phyloP scores from a whole-genome alignment of 2,797 vertebrate species.

The Argyrosomus regius region DNA sequence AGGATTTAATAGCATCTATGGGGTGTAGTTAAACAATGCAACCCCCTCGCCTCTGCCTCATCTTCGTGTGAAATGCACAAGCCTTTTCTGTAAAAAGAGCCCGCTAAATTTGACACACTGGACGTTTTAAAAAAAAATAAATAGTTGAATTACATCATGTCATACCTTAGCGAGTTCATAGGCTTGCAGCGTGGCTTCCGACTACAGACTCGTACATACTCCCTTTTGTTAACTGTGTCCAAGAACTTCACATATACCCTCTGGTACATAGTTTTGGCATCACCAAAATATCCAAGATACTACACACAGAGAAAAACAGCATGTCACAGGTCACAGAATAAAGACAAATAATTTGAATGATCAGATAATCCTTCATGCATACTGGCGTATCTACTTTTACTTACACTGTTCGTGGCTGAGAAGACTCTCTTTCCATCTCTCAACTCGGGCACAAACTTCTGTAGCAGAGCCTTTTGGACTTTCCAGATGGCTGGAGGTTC shows the following conservation, averaged over 20 bases:
- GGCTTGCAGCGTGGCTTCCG: conserved; percentile 95
- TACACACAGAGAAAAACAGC: conserved; percentile 65
- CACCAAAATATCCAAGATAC: conserved; percentile 99
- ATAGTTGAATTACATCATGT: rapidly evolving
- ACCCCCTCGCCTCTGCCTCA: too few species aligned
- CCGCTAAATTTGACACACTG: too few species aligned
- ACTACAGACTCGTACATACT: conserved; percentile 97
- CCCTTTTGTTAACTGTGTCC: conserved; percentile 98
- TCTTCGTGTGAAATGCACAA: too few species aligned
- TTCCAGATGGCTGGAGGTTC: conserved; percentile 99
- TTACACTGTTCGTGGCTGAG: conserved; percentile 98
- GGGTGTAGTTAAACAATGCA: too few species aligned
- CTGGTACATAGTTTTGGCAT: conserved; percentile 97
- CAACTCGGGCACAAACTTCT: conserved; percentile 98
- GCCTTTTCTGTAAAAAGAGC: too few species aligned
- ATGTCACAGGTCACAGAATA: not conserved
- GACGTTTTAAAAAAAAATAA: not conserved
- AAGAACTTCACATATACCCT: conserved; percentile 98
- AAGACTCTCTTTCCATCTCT: conserved; percentile 95
- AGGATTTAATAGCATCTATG: too few species aligned
- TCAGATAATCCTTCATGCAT: not conserved
- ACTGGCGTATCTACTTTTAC: conserved; percentile 62
- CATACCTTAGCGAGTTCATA: conserved; percentile 91
- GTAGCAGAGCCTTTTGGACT: conserved; percentile 98
- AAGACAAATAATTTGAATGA: not conserved